These are phyloP conservation scores for Muscidifurax raptorellus DNA, from an alignment of 1,140 invertebrate genomes.

Conservation along the genomic window DNA sequence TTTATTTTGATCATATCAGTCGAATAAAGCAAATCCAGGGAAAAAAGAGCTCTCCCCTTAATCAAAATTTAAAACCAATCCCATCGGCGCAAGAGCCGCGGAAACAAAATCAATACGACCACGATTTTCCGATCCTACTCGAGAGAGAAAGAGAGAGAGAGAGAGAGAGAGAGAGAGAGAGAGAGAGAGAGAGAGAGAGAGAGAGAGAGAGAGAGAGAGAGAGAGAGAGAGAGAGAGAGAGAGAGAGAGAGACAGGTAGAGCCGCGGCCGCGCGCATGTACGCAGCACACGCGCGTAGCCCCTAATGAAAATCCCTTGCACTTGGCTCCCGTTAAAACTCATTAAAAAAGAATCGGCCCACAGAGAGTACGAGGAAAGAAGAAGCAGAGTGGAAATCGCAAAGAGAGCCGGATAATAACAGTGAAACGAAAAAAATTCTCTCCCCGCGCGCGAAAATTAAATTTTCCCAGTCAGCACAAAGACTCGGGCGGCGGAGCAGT, in stretches of 20 bases:
- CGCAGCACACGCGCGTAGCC: background rate
- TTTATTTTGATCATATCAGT: background rate
- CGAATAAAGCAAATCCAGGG: background rate
- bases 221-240: no score
- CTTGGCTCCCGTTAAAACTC: slow-evolving; percentile 39
- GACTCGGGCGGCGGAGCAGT: background rate
- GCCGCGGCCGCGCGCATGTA: background rate
- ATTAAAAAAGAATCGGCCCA: slow-evolving; percentile 45
- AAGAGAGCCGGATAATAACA: slow-evolving; percentile 27
- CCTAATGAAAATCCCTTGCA: slow-evolving; percentile 39
- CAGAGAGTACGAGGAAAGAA: background rate
- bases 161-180: no score
- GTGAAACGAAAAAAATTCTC: slow-evolving; percentile 23
- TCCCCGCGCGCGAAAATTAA: slow-evolving; percentile 46
- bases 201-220: no score
- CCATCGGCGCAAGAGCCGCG: background rate
- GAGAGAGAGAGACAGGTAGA: no score
- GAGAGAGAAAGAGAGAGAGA: no score
- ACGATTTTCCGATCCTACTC: background rate
- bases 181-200: no score
- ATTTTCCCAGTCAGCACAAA: slow-evolving; percentile 46
- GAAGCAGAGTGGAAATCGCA: background rate
- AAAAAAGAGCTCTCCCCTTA: background rate
- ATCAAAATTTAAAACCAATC: slow-evolving; percentile 39
- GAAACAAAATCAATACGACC: slow-evolving; percentile 20